Evolutionary conservation across 2,888 invertebrate genomes (phyloP).

Genomic region (Keiferia lycopersicella): DNA sequence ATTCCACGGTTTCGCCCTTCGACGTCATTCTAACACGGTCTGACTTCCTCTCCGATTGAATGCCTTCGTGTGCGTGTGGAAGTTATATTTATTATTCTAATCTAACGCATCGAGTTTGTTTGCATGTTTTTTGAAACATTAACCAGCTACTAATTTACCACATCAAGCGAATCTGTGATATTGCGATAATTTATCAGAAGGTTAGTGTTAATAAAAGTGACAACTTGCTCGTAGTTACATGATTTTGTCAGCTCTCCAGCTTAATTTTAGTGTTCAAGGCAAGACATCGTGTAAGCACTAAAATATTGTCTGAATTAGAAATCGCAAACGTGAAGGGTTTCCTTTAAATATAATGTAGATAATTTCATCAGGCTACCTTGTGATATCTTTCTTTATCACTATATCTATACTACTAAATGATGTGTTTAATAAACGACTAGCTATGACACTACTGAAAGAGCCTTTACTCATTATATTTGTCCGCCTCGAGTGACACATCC

Average conservation of each 20-base stretch:
- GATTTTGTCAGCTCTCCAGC: constrained; percentile 21
- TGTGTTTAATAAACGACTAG: constrained; percentile 62
- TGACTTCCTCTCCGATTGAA: constrained; percentile 55
- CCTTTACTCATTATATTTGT: constrained; percentile 49
- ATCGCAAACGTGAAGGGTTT: not conserved
- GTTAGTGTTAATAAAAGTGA: constrained; percentile 5
- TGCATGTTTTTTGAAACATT: constrained; percentile 15
- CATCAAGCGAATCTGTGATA: not conserved
- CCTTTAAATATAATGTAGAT: constrained; percentile 1
- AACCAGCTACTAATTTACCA: not conserved
- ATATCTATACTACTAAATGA: constrained; percentile 66
- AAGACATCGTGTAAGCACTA: not conserved
- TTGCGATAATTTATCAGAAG: not conserved
- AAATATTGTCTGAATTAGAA: not conserved
- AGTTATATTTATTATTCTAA: not conserved
- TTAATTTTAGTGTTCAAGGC: constrained; percentile 18
- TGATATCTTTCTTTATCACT: constrained; percentile 71
- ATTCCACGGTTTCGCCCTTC: constrained; percentile 84
- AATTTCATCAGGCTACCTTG: constrained; percentile 58
- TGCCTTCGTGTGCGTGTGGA: constrained; percentile 50
- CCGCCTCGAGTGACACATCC: constrained; percentile 35
- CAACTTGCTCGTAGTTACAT: not conserved
- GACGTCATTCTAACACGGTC: constrained; percentile 86
- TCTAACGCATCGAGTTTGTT: not conserved
- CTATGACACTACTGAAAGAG: constrained; percentile 51